Base-by-base conservation (phyloP, 2,797 vertebrate genomes). In the Iguana delicatissima region DNA sequence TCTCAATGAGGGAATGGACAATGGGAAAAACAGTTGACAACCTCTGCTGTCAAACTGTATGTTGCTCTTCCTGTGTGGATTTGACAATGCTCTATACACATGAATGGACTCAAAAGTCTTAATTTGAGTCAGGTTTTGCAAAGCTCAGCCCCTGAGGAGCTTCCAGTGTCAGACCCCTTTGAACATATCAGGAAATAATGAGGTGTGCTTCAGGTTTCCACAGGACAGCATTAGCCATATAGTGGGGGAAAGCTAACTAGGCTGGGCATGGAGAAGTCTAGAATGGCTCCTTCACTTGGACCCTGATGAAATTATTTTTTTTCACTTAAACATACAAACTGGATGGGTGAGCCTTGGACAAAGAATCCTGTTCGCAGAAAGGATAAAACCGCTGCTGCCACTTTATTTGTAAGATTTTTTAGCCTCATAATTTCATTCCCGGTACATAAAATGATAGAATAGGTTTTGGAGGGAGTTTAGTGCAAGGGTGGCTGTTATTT, bases 111-210 rank as follows among this genome's bases (percentile, higher is more conserved):
- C 35, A 24, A 42, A 62, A 42, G 72, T 76, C 72, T 42, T 42
- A 42, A 57, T 81, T 81, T 55, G n/a, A 88, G 79, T 67, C 46
- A 88, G n/a, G n/a, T 3, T 32, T 87, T 62, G 50, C 29, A n/a
- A 16, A 35, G 55, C n/a, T 85, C 64, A 6, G 84, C 32, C 24
- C 38, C 74, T 32, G 84, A 18, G 74, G 22, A 29, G 20, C 38
- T 77, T 87, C 67, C 59, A 20, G 38, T 62, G 74, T 10, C 74
- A 22, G 32, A 46, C 38, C 38, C 26, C 32, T 57, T 38, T 59
- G 35, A 74, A 86, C n/a, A 86, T 26, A 10, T 86, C 69, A 86
- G 73, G 32, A 38, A 76, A 42, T 42, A 59, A 86, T 76, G n/a
- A 29, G 24, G 52, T 38, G 52, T 38, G 12, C 35, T 18, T 38